A percentile compares a stretch with the other conserved stretches of the same genome.
Evolutionary conservation across 2,113 vertebrate species (phyloP).

Genomic region (Mustela lutreola): DNA sequence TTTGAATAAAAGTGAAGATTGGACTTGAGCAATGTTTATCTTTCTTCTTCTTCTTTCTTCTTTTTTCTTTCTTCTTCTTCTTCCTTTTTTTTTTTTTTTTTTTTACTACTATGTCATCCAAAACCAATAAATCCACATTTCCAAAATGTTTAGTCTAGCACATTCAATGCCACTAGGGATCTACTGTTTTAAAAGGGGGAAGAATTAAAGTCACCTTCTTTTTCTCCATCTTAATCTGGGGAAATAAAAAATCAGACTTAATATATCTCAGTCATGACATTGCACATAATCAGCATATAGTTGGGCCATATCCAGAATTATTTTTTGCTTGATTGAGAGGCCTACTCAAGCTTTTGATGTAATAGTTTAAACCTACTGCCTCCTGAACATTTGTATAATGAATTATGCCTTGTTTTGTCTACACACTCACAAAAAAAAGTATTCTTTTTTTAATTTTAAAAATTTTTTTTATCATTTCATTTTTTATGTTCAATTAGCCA

Average conservation of each 20-base stretch:
- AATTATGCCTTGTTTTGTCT: not conserved
- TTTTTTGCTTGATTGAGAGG: not conserved
- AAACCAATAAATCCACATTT: not conserved
- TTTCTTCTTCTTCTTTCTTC: not conserved
- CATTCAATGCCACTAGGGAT: not conserved
- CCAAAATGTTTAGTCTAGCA: not conserved
- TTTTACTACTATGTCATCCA: not conserved
- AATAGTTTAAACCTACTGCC: not conserved
- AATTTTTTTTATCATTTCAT: not conserved
- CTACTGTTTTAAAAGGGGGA: not conserved
- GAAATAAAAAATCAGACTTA: not conserved
- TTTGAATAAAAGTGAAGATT: not conserved
- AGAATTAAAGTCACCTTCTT: not conserved
- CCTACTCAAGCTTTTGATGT: not conserved
- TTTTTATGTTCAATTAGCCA: not conserved
- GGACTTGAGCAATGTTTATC: not conserved
- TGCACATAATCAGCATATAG: not conserved
- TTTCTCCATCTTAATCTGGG: not conserved
- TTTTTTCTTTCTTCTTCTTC: too few species aligned
- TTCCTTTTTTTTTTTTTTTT: too few species aligned
- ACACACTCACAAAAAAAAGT: not conserved
- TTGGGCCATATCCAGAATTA: not conserved
- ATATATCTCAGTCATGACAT: not conserved
- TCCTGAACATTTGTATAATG: not conserved
- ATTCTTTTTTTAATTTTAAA: not conserved